Percentiles rank a stretch among this genome's conserved stretches.
phyloP scores from a whole-genome alignment of 64 coral and sea anemone genomes.

The Anthopleura sola region DNA sequence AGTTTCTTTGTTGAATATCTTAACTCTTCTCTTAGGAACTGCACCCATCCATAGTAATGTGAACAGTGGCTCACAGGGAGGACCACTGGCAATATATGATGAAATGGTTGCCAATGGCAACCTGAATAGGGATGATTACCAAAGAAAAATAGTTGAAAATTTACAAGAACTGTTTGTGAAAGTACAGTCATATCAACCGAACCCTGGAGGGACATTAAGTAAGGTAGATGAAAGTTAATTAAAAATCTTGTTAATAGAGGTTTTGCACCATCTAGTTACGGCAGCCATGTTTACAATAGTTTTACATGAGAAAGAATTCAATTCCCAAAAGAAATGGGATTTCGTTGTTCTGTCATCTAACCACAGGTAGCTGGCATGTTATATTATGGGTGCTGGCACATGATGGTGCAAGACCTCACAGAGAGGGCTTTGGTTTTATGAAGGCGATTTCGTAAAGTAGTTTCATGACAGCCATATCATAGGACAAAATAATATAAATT shows the following conservation, averaged over 20 bases:
- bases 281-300: too few relatives aligned
- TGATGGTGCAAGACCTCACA: too few relatives aligned
- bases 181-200: slow-evolving; percentile 34
- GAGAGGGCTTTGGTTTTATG: too few relatives aligned
- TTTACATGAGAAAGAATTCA: too few relatives aligned
- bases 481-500: too few relatives aligned
- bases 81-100: slow-evolving; percentile 47
- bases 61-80: background rate
- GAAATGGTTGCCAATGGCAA: slow-evolving; percentile 53
- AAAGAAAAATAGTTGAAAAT: slow-evolving; percentile 39
- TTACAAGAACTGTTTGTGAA: slow-evolving; percentile 45
- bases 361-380: too few relatives aligned
- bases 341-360: too few relatives aligned
- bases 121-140: slow-evolving; percentile 35
- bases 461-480: too few relatives aligned
- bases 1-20: background rate
- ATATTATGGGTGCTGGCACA: too few relatives aligned
- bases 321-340: too few relatives aligned
- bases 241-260: background rate
- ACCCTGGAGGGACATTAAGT: slow-evolving; percentile 36
- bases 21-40: background rate
- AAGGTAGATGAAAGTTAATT: slow-evolving; percentile 26
- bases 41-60: background rate
- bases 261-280: too few relatives aligned
- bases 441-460: too few relatives aligned